phyloP scores from a whole-genome alignment of 2,888 invertebrate genomes.

The Drosophila helvetica region DNA sequence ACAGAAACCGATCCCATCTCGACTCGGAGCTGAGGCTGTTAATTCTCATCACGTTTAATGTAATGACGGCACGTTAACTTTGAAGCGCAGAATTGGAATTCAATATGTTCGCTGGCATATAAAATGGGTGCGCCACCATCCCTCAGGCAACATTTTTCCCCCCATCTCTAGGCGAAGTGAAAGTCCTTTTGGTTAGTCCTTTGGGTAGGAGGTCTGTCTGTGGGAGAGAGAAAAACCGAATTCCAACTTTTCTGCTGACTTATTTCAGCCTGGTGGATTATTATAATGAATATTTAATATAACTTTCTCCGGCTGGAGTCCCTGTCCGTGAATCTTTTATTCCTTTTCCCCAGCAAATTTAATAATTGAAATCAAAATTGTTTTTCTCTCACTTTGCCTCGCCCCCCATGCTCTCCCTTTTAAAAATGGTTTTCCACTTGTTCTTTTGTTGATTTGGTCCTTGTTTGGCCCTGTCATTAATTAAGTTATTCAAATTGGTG shows the following conservation, averaged over 20 bases:
- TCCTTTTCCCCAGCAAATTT: conserved; percentile 26
- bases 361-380: conserved; percentile 56
- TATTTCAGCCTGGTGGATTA: conserved; percentile 60
- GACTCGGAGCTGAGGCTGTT: conserved; percentile 59
- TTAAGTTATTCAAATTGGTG: conserved; percentile 56
- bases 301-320: conserved; percentile 40
- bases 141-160: conserved; percentile 45
- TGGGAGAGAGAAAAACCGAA: conserved; percentile 24
- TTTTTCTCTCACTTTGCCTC: conserved; percentile 13
- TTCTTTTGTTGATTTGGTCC: conserved; percentile 19
- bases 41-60: conserved; percentile 78
- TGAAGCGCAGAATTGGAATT: conserved; percentile 76
- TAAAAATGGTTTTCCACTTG: conserved; percentile 24
- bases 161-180: conserved; percentile 35
- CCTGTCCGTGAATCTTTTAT: conserved; percentile 7
- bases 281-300: conserved; percentile 74
- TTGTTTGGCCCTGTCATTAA: conserved; percentile 49
- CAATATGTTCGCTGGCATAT: conserved; percentile 74
- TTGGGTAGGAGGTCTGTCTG: conserved; percentile 18
- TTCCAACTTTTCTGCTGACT: conserved; percentile 49
- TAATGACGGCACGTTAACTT: conserved; percentile 78
- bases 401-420: conserved; percentile 16
- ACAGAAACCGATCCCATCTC: conserved; percentile 5
- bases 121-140: conserved; percentile 50
- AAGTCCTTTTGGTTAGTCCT: conserved; percentile 41